These are phyloP conservation scores for Teleiodes luculella DNA, from an alignment of 2,888 invertebrate species.

Conservation along the genomic window DNA sequence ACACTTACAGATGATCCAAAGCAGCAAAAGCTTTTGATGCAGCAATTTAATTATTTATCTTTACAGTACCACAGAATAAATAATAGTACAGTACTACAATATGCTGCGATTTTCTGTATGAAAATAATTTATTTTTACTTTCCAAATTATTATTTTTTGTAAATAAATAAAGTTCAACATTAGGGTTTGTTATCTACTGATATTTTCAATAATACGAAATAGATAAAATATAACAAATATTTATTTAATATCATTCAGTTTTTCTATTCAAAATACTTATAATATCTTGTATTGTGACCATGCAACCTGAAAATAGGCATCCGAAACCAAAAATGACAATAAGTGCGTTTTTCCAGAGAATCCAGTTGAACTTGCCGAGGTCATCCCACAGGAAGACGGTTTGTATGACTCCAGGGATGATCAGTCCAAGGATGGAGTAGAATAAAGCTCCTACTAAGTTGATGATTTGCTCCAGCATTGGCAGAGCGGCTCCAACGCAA, in stretches of 20 bases:
- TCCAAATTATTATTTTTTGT: too few relatives aligned
- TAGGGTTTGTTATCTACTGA: too few relatives aligned
- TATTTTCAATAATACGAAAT: too few relatives aligned
- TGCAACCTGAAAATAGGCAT: constrained; percentile 81
- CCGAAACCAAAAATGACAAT: constrained; percentile 80
- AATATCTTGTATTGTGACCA: constrained; percentile 58
- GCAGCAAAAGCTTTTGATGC: too few relatives aligned
- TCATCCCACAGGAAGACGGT: constrained; percentile 84
- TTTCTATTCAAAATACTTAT: constrained; percentile 68
- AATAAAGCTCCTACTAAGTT: constrained; percentile 76
- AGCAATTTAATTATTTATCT: too few relatives aligned
- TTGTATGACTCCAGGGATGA: constrained; percentile 87
- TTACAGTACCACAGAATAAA: too few relatives aligned
- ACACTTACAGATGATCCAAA: too few relatives aligned
- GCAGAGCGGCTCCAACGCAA: constrained; percentile 84
- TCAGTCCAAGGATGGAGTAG: constrained; percentile 85
- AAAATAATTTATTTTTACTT: too few relatives aligned
- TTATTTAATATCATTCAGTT: constrained; percentile 28
- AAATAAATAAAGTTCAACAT: too few relatives aligned
- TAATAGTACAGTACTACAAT: too few relatives aligned
- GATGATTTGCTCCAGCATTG: constrained; percentile 69
- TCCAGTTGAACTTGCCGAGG: constrained; percentile 83
- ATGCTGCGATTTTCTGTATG: too few relatives aligned
- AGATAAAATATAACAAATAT: not conserved
- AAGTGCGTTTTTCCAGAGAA: constrained; percentile 82